Evolutionary conservation across 2,888 invertebrate species (phyloP), one percentile per base, ranked within the genome.

Genomic region (Platycheirus rosarum): DNA sequence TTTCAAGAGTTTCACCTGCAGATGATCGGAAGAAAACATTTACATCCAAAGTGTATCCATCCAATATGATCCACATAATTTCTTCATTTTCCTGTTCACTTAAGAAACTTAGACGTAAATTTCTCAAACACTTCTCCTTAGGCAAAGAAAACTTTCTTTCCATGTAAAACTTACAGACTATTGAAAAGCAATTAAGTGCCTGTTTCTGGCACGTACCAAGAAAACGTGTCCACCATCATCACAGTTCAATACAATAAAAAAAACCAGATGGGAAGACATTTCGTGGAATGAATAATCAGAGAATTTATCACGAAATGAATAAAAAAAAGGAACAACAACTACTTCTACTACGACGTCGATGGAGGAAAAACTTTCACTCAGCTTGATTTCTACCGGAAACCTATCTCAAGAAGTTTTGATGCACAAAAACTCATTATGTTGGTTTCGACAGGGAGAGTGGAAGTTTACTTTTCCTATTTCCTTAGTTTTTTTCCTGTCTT

Each of bases 321-420:
- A n/a, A 71, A 71, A 60, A 71, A 71, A 60, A 44, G 42, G 26
- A 60, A 60, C 42, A 55, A 55, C 60, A 26, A 23, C 23, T 0
- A 35, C n/a, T n/a, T n/a, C n/a, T n/a, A n/a, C n/a, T n/a, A n/a
- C n/a, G n/a, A n/a, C n/a, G n/a, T n/a, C n/a, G n/a, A n/a, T n/a
- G n/a, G n/a, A n/a, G n/a, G n/a, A 76, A 68, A 76, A 77, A 62
- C 70, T 76, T 82, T 73, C 55, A 73, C 71, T 68, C 82, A 77
- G 68, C 76, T 66, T 76, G 76, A 82, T 82, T 76, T 82, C 71
- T 53, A 82, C 71, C 76, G 82, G 82, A 82, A 76, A 82, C 63
- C 76, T 57, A 76, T 76, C 82, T 76, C 66, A 82, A 82, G 82
- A 82, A 82, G 71, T 82, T 82, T 77, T 76, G 71, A 76, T 82